phyloP scores from a whole-genome alignment of 2,888 invertebrate genomes.

The Linhomoeus sp. region DNA sequence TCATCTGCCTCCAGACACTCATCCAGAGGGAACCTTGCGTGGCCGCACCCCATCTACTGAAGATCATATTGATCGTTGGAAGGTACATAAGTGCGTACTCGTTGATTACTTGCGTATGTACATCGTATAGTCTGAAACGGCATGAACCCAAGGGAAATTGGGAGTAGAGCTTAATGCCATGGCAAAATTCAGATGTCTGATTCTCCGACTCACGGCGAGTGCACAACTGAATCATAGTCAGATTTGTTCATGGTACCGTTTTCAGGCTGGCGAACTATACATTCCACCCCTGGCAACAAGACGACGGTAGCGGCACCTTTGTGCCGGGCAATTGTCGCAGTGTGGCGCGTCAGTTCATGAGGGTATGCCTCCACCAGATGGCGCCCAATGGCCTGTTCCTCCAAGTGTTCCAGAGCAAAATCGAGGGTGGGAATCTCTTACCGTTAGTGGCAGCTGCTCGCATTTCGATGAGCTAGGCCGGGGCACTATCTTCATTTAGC shows the following conservation, averaged over 20 bases:
- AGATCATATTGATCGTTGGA: constrained; percentile 66
- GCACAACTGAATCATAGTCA: no score
- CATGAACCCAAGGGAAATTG: no score
- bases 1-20: constrained; percentile 79
- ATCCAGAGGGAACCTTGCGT: constrained; percentile 77
- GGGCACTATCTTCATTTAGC: no score
- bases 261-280: constrained; percentile 19
- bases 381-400: constrained; percentile 89
- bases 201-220: no score
- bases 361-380: constrained; percentile 84
- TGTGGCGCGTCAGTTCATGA: constrained; percentile 85
- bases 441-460: no score
- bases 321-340: constrained; percentile 82
- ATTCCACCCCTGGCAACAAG: constrained; percentile 23
- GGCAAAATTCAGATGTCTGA: no score
- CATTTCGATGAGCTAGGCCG: no score
- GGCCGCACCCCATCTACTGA: constrained; percentile 79
- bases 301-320: constrained; percentile 37
- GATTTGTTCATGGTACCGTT: no score
- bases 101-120: no score
- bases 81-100: constrained; percentile 42
- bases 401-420: constrained; percentile 76
- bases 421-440: constrained; percentile 43
- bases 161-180: no score
- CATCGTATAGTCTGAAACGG: no score